phyloP scores from a whole-genome alignment of 2,888 invertebrate genomes.

The Abrostola triplasia region DNA sequence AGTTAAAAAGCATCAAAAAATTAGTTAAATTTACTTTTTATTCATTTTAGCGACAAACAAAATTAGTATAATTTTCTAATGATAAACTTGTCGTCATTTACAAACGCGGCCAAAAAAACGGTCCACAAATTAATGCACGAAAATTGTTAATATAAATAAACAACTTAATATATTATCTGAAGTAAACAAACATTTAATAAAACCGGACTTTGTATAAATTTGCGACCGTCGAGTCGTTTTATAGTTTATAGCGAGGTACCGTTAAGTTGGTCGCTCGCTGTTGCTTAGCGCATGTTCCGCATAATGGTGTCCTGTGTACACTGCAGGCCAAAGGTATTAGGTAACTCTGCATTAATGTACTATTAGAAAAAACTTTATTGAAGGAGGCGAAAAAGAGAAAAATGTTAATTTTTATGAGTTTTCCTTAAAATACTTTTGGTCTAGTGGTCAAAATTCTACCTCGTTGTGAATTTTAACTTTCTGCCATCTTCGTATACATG shows the following conservation, averaged over 20 bases:
- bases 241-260: constrained; percentile 40
- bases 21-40: background rate
- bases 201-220: constrained; percentile 53
- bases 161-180: constrained; percentile 34
- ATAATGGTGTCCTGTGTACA: constrained; percentile 55
- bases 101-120: constrained; percentile 40
- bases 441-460: no score
- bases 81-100: constrained; percentile 28
- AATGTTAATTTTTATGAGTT: constrained; percentile 4
- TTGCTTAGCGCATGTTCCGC: constrained; percentile 47
- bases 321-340: constrained; percentile 27
- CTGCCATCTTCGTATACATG: no score
- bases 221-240: constrained; percentile 51
- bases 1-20: background rate
- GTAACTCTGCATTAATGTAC: no score
- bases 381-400: background rate
- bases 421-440: no score
- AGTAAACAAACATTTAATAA: constrained; percentile 47
- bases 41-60: background rate
- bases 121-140: constrained; percentile 20
- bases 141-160: constrained; percentile 37
- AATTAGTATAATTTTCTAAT: background rate
- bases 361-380: background rate
- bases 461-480: no score
- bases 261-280: constrained; percentile 45